Conservation (phyloP, 1,140 invertebrate genomes). For the Spodoptera litura region DNA sequence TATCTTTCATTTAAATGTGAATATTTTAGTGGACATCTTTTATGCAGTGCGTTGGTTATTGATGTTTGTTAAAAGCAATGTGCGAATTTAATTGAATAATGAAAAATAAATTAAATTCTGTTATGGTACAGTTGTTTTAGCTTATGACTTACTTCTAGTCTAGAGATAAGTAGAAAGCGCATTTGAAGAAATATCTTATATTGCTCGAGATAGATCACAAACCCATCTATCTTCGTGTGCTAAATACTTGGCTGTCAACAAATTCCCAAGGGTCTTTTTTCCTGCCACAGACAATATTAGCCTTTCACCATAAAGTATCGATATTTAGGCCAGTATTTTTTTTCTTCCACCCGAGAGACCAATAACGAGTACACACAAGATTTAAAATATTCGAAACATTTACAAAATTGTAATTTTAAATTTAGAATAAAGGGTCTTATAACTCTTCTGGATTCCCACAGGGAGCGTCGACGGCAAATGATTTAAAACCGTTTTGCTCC, state of each 20-base stretch:
- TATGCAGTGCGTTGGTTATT: too few species aligned
- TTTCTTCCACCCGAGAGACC: slow-evolving; percentile 67
- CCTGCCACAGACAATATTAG: slow-evolving; percentile 9
- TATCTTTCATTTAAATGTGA: too few species aligned
- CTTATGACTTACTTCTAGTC: too few species aligned
- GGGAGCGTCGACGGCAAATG: slow-evolving; percentile 82
- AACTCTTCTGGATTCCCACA: slow-evolving; percentile 83
- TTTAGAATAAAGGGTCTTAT: slow-evolving; percentile 84
- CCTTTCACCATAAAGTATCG: slow-evolving; percentile 23
- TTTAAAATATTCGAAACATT: slow-evolving; percentile 79
- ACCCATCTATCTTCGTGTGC: too few species aligned
- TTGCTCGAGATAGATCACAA: too few species aligned
- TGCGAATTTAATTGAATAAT: too few species aligned
- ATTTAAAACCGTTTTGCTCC: slow-evolving; percentile 76
- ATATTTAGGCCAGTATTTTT: slow-evolving; percentile 44
- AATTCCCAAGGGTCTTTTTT: background rate
- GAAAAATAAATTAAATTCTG: too few species aligned
- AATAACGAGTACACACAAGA: slow-evolving; percentile 59
- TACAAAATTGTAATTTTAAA: slow-evolving; percentile 84
- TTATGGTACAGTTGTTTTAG: too few species aligned
- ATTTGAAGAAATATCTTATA: too few species aligned
- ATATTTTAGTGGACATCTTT: too few species aligned
- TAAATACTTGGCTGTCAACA: background rate
- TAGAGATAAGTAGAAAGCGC: too few species aligned
- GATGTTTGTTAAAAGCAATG: too few species aligned